These are phyloP conservation scores for Ormia ochracea DNA, from an alignment of 2,888 invertebrate genomes.

Conservation along the genomic window DNA sequence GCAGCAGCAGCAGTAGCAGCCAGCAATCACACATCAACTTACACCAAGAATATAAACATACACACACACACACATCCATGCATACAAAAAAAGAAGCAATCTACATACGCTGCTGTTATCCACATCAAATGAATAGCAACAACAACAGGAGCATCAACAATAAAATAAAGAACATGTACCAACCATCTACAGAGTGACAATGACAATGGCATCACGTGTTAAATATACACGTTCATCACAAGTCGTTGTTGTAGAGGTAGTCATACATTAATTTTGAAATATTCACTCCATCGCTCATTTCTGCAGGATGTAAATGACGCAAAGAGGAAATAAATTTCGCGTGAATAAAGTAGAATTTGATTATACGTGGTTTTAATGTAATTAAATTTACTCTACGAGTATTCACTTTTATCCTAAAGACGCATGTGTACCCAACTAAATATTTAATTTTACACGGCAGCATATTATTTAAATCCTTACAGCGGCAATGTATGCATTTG, in stretches of 20 bases:
- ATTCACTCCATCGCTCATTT: constrained; percentile 61
- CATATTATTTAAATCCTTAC: constrained; percentile 6
- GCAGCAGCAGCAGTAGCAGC: constrained; percentile 36
- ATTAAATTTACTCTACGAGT: constrained; percentile 49
- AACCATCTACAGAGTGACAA: constrained; percentile 42
- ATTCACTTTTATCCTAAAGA: too few relatives aligned
- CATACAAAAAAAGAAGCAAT: not conserved
- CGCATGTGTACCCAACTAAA: not conserved
- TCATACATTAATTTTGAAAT: constrained; percentile 59
- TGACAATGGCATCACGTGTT: constrained; percentile 56
- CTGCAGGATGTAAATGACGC: constrained; percentile 60
- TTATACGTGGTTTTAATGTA: constrained; percentile 53
- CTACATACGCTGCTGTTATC: constrained; percentile 44
- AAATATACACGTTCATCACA: constrained; percentile 54
- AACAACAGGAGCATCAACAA: constrained; percentile 34
- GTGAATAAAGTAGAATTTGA: constrained; percentile 57
- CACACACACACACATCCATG: not conserved
- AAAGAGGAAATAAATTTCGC: constrained; percentile 63
- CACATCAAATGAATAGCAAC: constrained; percentile 56
- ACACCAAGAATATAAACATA: constrained; percentile 28
- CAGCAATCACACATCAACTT: constrained; percentile 52
- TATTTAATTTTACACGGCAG: not conserved
- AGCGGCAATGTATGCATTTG: not conserved
- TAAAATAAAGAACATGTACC: constrained; percentile 29
- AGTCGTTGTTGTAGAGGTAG: constrained; percentile 19